Evolutionary conservation across 2,888 invertebrate species (phyloP).

Genomic region (Pachycephus smyrnensis): DNA sequence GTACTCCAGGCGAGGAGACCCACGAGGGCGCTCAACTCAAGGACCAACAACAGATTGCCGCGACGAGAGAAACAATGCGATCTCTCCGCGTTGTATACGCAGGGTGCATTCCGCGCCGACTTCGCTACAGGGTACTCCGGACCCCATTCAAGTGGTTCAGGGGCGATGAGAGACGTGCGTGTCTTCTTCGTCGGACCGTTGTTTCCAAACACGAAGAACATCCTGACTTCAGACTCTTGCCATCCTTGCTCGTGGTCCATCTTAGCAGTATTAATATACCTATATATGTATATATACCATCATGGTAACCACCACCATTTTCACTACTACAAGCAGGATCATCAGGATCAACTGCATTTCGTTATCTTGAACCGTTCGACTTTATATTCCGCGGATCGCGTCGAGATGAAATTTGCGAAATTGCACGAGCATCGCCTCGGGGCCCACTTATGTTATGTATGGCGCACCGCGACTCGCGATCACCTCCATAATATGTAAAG

Average conservation of each 20-base stretch:
- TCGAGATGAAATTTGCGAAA: constrained; percentile 46
- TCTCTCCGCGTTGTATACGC: constrained; percentile 30
- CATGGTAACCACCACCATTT: not conserved
- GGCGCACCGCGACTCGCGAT: not conserved
- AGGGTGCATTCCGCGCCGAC: constrained; percentile 36
- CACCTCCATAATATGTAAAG: constrained; percentile 45
- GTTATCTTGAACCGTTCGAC: not conserved
- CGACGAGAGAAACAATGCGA: constrained; percentile 60
- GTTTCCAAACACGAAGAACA: not conserved
- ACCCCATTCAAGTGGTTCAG: not conserved
- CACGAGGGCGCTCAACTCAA: constrained; percentile 60
- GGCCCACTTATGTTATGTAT: not conserved
- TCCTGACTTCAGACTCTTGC: not conserved
- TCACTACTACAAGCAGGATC: not conserved
- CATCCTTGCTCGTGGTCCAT: not conserved
- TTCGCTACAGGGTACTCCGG: constrained; percentile 35
- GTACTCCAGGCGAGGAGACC: constrained; percentile 49
- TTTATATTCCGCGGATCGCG: constrained; percentile 22
- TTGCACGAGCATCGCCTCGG: constrained; percentile 29
- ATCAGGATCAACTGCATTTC: not conserved
- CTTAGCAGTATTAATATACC: not conserved
- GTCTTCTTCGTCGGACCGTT: not conserved
- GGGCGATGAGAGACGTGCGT: constrained; percentile 2
- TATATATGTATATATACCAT: not conserved
- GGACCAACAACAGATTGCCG: constrained; percentile 62